A percentile compares a stretch with the other conserved stretches of the same genome.
These are phyloP conservation scores for Pimpla rufipes DNA, from an alignment of 2,888 invertebrate species.

Conservation along the genomic window DNA sequence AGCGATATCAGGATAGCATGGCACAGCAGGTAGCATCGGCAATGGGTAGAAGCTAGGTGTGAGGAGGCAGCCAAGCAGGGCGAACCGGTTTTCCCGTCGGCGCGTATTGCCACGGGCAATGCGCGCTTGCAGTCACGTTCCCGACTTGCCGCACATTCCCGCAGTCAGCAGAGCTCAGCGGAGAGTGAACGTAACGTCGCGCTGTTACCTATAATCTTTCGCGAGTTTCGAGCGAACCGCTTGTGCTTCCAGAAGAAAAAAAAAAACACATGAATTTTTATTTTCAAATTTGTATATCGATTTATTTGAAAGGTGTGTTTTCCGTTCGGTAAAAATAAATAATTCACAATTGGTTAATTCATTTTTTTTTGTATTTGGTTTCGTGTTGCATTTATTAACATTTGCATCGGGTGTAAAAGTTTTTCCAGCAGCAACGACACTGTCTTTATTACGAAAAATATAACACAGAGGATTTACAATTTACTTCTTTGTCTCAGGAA, in stretches of 20 bases:
- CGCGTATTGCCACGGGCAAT: slow-evolving; percentile 26
- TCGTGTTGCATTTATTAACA: background rate
- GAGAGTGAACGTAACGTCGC: slow-evolving; percentile 35
- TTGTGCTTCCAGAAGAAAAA: background rate
- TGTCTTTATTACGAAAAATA: slow-evolving; percentile 19
- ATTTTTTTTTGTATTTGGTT: background rate
- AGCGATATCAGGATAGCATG: slow-evolving; percentile 78
- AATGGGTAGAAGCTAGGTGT: slow-evolving; percentile 62
- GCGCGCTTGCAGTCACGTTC: slow-evolving; percentile 28
- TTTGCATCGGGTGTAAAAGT: slow-evolving; percentile 8
- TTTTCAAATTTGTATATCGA: background rate
- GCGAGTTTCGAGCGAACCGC: background rate
- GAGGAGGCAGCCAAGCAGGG: slow-evolving; percentile 62
- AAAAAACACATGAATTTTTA: background rate
- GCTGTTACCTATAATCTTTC: background rate
- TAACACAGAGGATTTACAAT: slow-evolving; percentile 5
- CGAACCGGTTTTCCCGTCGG: slow-evolving; percentile 68
- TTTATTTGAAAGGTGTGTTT: background rate
- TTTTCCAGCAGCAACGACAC: slow-evolving; percentile 6
- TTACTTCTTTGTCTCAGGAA: background rate
- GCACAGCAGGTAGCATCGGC: slow-evolving; percentile 72
- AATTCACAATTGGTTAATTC: background rate
- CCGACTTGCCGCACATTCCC: slow-evolving; percentile 20
- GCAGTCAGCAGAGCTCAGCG: slow-evolving; percentile 40
- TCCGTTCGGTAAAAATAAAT: background rate